phyloP scores from a whole-genome alignment of 2,888 invertebrate species.

The Aphodius sticticus region DNA sequence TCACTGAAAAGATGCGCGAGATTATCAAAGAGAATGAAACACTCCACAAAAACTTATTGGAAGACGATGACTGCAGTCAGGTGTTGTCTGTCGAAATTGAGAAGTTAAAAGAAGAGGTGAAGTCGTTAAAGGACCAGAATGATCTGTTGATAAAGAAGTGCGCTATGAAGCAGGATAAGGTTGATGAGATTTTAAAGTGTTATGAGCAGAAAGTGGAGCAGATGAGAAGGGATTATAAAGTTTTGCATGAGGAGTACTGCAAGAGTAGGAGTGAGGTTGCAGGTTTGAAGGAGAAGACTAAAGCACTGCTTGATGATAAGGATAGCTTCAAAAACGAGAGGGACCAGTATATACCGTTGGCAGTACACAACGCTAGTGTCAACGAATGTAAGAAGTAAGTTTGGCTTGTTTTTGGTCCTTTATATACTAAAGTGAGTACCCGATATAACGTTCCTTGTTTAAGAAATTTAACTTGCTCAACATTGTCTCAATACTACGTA shows the following conservation, averaged over 20 bases:
- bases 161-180: conserved; percentile 74
- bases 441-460: too few species aligned
- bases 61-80: conserved; percentile 57
- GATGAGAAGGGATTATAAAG: conserved; percentile 71
- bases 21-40: conserved; percentile 75
- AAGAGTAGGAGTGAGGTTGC: conserved; percentile 66
- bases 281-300: conserved; percentile 67
- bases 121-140: conserved; percentile 55
- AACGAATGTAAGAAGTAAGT: conserved; percentile 75
- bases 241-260: conserved; percentile 70
- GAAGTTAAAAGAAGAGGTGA: conserved; percentile 58
- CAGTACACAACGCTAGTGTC: conserved; percentile 71
- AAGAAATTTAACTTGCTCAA: too few species aligned
- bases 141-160: conserved; percentile 68
- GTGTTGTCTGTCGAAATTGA: conserved; percentile 60
- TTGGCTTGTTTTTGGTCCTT: conserved; percentile 8
- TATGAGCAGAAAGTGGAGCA: conserved; percentile 78
- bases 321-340: conserved; percentile 65
- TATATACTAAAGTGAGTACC: too few species aligned
- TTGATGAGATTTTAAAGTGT: conserved; percentile 75
- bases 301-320: conserved; percentile 63
- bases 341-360: conserved; percentile 67
- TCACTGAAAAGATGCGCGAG: conserved; percentile 76
- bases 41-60: conserved; percentile 65
- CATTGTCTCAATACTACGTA: too few species aligned